Conservation (phyloP, 2,797 vertebrate species). For the Poecilia wingei region DNA sequence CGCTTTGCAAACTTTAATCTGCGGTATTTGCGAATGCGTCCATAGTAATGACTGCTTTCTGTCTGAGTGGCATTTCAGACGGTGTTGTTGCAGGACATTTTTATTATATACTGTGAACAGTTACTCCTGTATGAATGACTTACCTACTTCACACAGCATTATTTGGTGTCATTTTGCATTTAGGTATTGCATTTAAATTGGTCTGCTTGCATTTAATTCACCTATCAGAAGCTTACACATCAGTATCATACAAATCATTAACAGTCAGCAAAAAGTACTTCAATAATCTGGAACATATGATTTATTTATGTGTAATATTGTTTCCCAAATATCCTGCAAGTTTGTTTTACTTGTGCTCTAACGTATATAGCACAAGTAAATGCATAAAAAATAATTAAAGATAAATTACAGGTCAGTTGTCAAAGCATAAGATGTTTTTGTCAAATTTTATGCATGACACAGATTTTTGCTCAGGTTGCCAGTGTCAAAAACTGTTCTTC, state of each 20-base stretch:
- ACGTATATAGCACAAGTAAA: too few relatives aligned
- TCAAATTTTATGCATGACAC: not conserved
- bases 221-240: too few relatives aligned
- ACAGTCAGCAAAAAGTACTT: not conserved
- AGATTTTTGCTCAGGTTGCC: not conserved
- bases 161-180: too few relatives aligned
- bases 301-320: not conserved
- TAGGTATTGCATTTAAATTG: too few relatives aligned
- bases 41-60: not conserved
- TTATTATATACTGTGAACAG: too few relatives aligned
- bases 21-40: too few relatives aligned
- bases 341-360: not conserved
- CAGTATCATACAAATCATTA: not conserved
- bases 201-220: too few relatives aligned
- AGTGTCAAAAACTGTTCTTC: not conserved
- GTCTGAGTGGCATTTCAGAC: too few relatives aligned
- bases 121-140: too few relatives aligned
- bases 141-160: too few relatives aligned
- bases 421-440: not conserved
- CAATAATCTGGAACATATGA: not conserved
- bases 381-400: not conserved
- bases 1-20: too few relatives aligned
- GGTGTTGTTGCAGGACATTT: too few relatives aligned
- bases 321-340: not conserved
- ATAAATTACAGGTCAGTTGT: not conserved